Conservation (phyloP, 2,113 vertebrate genomes). For the Micronisus gabar region DNA sequence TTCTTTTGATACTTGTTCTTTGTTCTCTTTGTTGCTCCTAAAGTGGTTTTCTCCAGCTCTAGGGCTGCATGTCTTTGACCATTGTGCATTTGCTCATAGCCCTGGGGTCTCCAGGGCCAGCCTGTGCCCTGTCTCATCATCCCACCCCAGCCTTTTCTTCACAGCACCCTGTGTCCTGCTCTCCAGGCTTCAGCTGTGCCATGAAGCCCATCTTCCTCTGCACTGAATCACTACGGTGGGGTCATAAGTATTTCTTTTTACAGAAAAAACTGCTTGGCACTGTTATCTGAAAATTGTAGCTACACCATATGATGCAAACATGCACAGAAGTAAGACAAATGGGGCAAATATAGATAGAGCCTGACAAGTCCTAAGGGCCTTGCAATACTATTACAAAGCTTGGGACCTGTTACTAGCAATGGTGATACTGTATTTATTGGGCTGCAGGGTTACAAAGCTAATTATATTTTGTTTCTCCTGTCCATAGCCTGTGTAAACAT, state of each 20-base stretch:
- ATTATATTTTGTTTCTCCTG: neutral
- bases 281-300: neutral
- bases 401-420: neutral
- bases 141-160: neutral
- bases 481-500: neutral
- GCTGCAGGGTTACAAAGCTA: neutral
- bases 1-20: neutral
- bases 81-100: neutral
- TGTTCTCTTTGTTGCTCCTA: neutral
- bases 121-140: neutral
- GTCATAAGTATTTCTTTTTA: neutral
- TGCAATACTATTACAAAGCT: neutral
- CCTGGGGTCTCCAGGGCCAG: neutral
- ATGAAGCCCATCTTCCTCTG: neutral
- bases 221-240: fast-evolving
- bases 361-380: neutral
- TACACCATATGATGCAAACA: neutral
- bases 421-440: neutral
- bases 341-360: neutral
- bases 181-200: neutral
- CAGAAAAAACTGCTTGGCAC: neutral
- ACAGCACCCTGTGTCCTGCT: neutral
- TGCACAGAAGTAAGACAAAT: neutral
- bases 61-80: neutral
- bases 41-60: neutral